A percentile compares a stretch with the other conserved stretches of the same genome.
phyloP scores from a whole-genome alignment of 2,888 invertebrate species.

The Timema cristinae region DNA sequence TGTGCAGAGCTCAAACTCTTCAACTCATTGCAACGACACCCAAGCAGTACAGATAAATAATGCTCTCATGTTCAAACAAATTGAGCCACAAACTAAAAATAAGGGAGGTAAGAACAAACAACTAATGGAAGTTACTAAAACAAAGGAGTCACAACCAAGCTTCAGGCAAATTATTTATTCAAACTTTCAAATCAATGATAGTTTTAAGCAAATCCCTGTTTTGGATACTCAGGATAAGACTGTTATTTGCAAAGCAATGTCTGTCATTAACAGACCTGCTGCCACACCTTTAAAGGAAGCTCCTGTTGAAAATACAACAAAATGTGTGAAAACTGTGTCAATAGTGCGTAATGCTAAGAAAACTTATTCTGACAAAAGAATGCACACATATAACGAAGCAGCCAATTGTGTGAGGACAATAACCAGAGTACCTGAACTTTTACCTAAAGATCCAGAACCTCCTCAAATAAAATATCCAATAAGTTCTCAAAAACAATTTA shows the following conservation, averaged over 20 bases:
- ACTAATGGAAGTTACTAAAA: not conserved
- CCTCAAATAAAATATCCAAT: too few species aligned
- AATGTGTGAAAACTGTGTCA: not conserved
- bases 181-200: conserved; percentile 12
- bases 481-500: too few species aligned
- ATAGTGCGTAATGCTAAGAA: not conserved
- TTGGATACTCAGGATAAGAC: conserved; percentile 4
- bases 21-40: too few species aligned
- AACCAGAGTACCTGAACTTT: not conserved
- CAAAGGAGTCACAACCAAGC: not conserved
- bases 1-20: not conserved
- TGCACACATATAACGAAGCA: not conserved
- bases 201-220: conserved; percentile 11
- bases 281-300: not conserved
- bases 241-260: conserved; percentile 10
- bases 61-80: too few species aligned
- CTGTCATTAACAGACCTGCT: conserved; percentile 8
- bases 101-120: not conserved
- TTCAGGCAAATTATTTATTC: conserved; percentile 11
- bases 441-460: not conserved
- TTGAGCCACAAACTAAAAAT: not conserved
- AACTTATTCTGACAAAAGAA: not conserved
- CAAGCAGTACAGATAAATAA: too few species aligned
- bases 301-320: too few species aligned
- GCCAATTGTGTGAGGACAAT: not conserved